Conservation (phyloP, 2,113 vertebrate species). For the Australoheros scitulus region DNA sequence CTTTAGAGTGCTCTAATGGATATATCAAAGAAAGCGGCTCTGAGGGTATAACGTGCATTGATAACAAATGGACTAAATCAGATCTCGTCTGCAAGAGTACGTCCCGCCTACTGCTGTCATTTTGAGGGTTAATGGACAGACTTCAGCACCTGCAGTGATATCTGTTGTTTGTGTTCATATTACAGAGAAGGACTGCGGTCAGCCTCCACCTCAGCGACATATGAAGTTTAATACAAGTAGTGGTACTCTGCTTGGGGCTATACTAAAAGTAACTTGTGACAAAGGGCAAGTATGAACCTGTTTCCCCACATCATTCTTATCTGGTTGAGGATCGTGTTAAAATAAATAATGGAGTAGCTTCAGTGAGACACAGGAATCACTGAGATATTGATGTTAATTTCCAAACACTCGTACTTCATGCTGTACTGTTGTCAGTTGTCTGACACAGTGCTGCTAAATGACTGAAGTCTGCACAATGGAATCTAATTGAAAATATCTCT, state of each 20-base stretch:
- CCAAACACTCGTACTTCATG: not conserved
- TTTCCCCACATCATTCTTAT: not conserved
- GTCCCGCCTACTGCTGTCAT: not conserved
- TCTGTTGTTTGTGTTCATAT: not conserved
- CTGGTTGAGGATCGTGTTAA: not conserved
- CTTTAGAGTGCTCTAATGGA: conserved; percentile 57
- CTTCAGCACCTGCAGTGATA: not conserved
- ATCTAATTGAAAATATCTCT: not conserved
- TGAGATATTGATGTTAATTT: not conserved
- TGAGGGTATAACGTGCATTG: conserved; percentile 11
- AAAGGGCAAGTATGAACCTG: conserved; percentile 66
- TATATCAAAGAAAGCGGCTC: conserved; percentile 22
- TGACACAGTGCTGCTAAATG: not conserved
- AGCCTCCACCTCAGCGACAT: not conserved
- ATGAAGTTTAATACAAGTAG: not conserved
- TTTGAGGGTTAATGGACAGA: not conserved
- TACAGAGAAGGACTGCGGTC: conserved; percentile 73
- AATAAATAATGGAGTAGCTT: not conserved
- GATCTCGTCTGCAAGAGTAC: conserved; percentile 71
- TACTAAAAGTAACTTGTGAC: conserved; percentile 32
- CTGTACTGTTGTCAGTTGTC: not conserved
- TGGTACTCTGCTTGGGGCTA: conserved; percentile 62
- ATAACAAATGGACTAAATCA: conserved; percentile 40
- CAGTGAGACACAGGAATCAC: not conserved
- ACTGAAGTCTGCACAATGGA: not conserved